Conservation (phyloP, 64 coral and sea anemone genomes). For the Montipora efflorescens region DNA sequence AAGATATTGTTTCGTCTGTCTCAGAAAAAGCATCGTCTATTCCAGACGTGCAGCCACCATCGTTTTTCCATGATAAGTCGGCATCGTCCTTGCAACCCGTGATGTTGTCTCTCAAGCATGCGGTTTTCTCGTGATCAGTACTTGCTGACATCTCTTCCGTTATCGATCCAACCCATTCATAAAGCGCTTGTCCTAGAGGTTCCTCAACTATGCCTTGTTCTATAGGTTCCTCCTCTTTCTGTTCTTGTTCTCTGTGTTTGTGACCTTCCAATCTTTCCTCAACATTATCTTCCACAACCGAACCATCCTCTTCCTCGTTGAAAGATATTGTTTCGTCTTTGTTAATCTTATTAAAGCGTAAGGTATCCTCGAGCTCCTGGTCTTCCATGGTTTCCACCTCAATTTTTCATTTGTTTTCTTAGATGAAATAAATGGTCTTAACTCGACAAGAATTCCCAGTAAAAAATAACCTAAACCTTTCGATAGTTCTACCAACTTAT, state of each 20-base stretch:
- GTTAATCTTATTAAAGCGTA: not conserved
- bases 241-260: not conserved
- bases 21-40: not conserved
- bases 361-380: not conserved
- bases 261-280: not conserved
- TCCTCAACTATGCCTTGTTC: no score
- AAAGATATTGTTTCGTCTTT: not conserved
- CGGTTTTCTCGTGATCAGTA: constrained; percentile 12
- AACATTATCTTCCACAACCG: not conserved
- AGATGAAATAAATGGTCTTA: not conserved
- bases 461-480: no score
- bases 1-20: not conserved
- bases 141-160: not conserved
- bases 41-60: not conserved
- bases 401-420: not conserved
- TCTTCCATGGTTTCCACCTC: not conserved
- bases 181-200: no score
- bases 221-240: not conserved
- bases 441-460: not conserved
- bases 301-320: not conserved
- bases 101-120: not conserved
- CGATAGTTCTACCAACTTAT: no score
- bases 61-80: not conserved
- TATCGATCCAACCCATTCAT: not conserved
- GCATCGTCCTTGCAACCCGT: not conserved